Evolutionary conservation across 2,888 invertebrate species (phyloP), one percentile per base, ranked within the genome.

Genomic region (Germaria angustata): DNA sequence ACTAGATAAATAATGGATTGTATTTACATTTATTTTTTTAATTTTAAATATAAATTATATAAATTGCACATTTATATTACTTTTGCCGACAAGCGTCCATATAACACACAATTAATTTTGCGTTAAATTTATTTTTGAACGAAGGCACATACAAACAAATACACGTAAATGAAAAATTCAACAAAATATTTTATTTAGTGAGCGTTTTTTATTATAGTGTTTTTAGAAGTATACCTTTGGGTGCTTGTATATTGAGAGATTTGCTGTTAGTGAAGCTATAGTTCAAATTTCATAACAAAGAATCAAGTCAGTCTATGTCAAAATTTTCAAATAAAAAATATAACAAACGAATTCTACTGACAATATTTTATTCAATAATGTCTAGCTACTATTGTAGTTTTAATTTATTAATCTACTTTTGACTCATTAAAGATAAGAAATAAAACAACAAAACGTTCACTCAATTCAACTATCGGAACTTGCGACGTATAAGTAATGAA

Each of bases 1-100:
- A 63, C 69, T 28, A 34, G 44, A 80, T 51, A 80, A 71, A 76
- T 65, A 28, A 65, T 59, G 68, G 44, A 36, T 66, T 65, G 11
- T 6, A 3, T 2, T 34, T 75, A n/a, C 6, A 1, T 15, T 17
- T 59, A n/a, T 32, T 20, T 49, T 71, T 32, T 46, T 2, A 7
- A 9, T 22, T 24, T 13, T 39, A 4, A n/a, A 49, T 15, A 44
- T 41, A 17, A 49, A 49, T 22, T 46, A 46, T 20, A 24, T 36
- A 46, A 57, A 69, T 44, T 57, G 55, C n/a, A 24, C n/a, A 32
- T 34, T 41, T 44, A 8, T 41, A 17, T 39, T 7, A 24, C 15
- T 63, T 53, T 17, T 17, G 28, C 15, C 28, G 34, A 69, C 55
- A n/a, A n/a, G n/a, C n/a, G n/a, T n/a, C n/a, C n/a, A n/a, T n/a